Conservation (phyloP, 2,113 vertebrate genomes). For the Neodon shergylaensis region DNA sequence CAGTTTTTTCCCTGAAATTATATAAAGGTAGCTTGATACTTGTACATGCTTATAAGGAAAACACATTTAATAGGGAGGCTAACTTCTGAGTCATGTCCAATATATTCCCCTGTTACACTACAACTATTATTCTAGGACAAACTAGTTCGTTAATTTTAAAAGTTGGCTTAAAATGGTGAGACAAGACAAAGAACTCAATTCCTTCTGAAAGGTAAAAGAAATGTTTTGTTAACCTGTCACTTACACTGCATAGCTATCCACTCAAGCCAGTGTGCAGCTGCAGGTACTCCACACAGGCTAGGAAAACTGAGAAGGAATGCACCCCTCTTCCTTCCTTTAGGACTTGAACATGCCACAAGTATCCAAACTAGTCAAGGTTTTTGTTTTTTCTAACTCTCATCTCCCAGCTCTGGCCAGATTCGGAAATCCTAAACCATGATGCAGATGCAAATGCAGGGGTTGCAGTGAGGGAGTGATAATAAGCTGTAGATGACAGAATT, state of each 20-base stretch:
- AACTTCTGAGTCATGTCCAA: background rate
- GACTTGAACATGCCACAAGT: background rate
- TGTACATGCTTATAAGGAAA: background rate
- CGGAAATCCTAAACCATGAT: background rate
- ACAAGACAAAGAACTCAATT: background rate
- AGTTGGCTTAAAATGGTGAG: background rate
- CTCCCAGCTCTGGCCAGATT: background rate
- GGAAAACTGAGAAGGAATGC: background rate
- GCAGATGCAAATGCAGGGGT: background rate
- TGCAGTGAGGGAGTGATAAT: background rate
- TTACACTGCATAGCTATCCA: background rate
- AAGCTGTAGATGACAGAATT: conserved; percentile 54
- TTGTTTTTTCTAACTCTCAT: background rate
- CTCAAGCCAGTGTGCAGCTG: background rate
- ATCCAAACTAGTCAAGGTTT: background rate
- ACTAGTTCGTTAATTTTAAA: background rate
- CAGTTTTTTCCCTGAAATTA: background rate
- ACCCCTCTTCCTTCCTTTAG: background rate
- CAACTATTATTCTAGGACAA: background rate
- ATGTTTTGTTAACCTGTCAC: background rate
- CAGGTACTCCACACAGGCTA: background rate
- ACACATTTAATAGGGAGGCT: background rate
- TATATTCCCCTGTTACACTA: background rate
- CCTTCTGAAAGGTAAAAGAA: background rate
- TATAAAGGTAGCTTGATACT: background rate